phyloP scores from a whole-genome alignment of 2,113 vertebrate species.

The Albula glossodonta region DNA sequence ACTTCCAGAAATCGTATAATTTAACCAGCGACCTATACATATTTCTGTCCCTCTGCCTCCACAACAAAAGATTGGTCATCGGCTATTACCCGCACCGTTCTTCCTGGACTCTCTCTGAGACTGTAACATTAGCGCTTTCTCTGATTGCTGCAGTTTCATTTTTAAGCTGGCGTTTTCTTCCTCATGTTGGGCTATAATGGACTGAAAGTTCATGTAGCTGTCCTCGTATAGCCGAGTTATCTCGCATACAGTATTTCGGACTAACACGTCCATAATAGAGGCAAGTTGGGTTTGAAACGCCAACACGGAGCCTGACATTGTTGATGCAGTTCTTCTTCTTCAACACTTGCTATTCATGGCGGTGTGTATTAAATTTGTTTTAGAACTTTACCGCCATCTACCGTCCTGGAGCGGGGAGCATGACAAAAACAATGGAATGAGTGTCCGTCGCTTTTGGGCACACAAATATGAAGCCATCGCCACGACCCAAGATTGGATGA shows the following conservation, averaged over 20 bases:
- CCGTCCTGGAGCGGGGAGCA: background rate
- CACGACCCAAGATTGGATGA: no score
- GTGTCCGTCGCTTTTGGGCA: background rate
- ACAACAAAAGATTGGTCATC: background rate
- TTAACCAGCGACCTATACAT: background rate
- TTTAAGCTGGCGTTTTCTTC: conserved; percentile 17
- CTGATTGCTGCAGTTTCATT: conserved; percentile 23
- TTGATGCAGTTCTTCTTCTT: background rate
- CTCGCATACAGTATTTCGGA: conserved; percentile 22
- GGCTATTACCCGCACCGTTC: conserved; percentile 13
- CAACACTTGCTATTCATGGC: background rate
- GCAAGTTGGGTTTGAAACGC: conserved; percentile 31
- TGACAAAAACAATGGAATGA: background rate
- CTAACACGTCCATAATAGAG: conserved; percentile 27
- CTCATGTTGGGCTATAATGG: conserved; percentile 17
- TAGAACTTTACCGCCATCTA: background rate
- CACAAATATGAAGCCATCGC: no score
- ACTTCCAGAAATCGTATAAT: background rate
- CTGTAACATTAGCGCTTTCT: background rate
- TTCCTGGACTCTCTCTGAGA: background rate
- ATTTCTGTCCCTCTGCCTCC: background rate
- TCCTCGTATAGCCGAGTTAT: conserved; percentile 22
- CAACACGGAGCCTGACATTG: conserved; percentile 21
- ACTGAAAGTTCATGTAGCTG: conserved; percentile 17
- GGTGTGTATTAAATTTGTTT: background rate